These are phyloP conservation scores for Congeria kusceri DNA, from an alignment of 2,888 invertebrate species.

Conservation along the genomic window DNA sequence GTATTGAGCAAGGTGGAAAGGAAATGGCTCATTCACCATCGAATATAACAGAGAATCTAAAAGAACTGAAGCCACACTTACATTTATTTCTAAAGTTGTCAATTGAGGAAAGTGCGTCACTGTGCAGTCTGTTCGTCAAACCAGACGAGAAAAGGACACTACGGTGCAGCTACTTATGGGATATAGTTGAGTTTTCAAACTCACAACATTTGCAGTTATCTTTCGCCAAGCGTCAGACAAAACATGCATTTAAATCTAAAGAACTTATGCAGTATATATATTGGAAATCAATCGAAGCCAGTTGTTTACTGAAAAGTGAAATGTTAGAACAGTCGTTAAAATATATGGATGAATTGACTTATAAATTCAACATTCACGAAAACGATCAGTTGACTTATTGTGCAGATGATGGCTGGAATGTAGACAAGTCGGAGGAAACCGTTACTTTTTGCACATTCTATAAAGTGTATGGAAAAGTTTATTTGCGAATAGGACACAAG, in stretches of 20 bases:
- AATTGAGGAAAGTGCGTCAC: not conserved
- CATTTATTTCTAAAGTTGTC: not conserved
- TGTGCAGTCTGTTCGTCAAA: not conserved
- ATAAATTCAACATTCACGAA: no score
- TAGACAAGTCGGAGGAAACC: not conserved
- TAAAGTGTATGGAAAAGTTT: not conserved
- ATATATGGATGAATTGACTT: no score
- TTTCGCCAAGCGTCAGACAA: conserved; percentile 31
- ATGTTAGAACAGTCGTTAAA: conserved; percentile 13
- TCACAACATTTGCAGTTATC: conserved; percentile 7
- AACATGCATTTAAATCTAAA: not conserved
- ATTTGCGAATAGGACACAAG: no score
- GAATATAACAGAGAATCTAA: no score
- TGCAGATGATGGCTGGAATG: not conserved
- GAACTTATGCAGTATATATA: conserved; percentile 31
- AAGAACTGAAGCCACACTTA: no score
- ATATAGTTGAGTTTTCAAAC: conserved; percentile 22
- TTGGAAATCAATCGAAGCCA: conserved; percentile 40
- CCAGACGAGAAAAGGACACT: no score
- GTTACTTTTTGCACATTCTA: not conserved
- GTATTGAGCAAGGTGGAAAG: no score
- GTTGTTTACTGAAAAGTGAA: conserved; percentile 19
- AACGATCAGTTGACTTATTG: no score
- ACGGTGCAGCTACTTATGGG: no score
- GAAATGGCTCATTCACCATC: no score